Conservation (phyloP, 2,113 vertebrate species). For the human region GRCh38 chr7:41737001-41737500, state of each 20-base stretch:
- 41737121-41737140: background rate
- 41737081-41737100: background rate
- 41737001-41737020: background rate
- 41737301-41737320: background rate
- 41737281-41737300: background rate
- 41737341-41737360: background rate
- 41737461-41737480: background rate
- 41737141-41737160: background rate
- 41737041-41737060: background rate
- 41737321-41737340: background rate
- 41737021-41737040: background rate
- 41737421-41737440: background rate
- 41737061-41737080: background rate
- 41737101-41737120: background rate
- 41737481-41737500: background rate
- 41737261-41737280: background rate
- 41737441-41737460: background rate
- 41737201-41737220: background rate
- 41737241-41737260: background rate
- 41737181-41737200: background rate
- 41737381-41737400: background rate
- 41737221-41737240: background rate
- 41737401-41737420: background rate
- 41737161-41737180: background rate
- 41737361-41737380: background rate